phyloP scores from a whole-genome alignment of 2,113 vertebrate species.

The Henicopernis longicauda region DNA sequence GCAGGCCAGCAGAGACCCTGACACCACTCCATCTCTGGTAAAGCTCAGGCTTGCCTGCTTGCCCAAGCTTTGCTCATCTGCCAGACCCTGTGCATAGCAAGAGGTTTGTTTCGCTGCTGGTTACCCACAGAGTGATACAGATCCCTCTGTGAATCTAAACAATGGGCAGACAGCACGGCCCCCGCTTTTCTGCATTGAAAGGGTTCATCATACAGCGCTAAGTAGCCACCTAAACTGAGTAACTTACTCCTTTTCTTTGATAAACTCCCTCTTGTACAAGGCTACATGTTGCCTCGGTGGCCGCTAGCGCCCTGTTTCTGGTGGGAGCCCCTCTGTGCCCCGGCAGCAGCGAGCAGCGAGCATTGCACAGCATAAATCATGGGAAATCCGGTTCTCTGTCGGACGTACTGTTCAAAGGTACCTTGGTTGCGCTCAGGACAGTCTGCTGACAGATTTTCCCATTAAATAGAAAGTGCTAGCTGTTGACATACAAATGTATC shows the following conservation, averaged over 20 bases:
- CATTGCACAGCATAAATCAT: not conserved
- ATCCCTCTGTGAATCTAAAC: not conserved
- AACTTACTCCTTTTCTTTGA: not conserved
- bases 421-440: not conserved
- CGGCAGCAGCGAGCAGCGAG: not conserved
- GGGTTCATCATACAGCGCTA: not conserved
- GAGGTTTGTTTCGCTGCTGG: constrained; percentile 4
- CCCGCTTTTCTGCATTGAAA: not conserved
- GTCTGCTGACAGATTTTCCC: not conserved
- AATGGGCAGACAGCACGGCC: accelerated
- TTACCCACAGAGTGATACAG: not conserved
- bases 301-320: not conserved
- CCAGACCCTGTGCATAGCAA: not conserved
- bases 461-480: not conserved
- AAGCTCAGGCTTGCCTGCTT: not conserved
- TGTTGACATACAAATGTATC: not conserved
- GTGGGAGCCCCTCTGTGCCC: not conserved
- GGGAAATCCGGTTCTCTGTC: not conserved
- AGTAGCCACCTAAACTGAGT: not conserved
- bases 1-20: not conserved
- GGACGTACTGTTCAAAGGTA: not conserved
- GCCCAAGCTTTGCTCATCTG: not conserved
- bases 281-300: not conserved
- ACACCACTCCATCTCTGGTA: not conserved
- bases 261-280: not conserved